Evolutionary conservation across 2,113 vertebrate genomes (phyloP), one percentile per base, ranked within the genome.

Genomic region (Columba livia): DNA sequence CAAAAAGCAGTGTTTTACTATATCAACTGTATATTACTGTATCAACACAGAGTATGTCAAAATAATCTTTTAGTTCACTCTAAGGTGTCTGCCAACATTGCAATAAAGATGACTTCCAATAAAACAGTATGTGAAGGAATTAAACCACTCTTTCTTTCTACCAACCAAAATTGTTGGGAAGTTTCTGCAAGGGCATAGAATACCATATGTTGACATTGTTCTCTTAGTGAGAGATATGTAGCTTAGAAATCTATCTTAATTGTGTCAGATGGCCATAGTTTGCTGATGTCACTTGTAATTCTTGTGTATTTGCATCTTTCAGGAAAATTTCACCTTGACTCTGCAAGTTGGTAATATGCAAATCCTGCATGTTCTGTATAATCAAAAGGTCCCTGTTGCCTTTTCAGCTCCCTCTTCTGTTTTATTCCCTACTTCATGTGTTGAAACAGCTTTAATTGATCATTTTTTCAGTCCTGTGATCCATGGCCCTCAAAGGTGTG

Each of bases 201-300:
- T 26, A 53, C 21, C 28, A 9, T 0, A 0, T 51, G 15, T 47
- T 88, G 29, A 53, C 19, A 29, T 7, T 5, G 3, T 58, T 69
- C 48, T 40, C 61, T 72, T 25, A 1, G 8, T 28, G 57, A 75
- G 42, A 67, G 40, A 50, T 58, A 5, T 16, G 8, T 36, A 64
- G 6, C 28, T 89, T 80, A 72, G 20, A 88, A 80, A 80, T n/a
- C 15, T 50, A 24, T 57, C 61, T 73, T 53, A 42, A 32, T 86
- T 84, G 34, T 57, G 14, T 83, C 64, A 57, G 26, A n/a, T 85
- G 34, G 32, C 15, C 21, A 20, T 73, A 44, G 66, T 57, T 93
- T 83, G 34, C 51, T 86, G 77, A 13, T 74, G 36, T 8, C 6
- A 36, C 21, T 78, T 62, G 18, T 36, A 78, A 77, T 70, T 83